phyloP scores from a whole-genome alignment of 2,888 invertebrate species.

The Meta bourneti region DNA sequence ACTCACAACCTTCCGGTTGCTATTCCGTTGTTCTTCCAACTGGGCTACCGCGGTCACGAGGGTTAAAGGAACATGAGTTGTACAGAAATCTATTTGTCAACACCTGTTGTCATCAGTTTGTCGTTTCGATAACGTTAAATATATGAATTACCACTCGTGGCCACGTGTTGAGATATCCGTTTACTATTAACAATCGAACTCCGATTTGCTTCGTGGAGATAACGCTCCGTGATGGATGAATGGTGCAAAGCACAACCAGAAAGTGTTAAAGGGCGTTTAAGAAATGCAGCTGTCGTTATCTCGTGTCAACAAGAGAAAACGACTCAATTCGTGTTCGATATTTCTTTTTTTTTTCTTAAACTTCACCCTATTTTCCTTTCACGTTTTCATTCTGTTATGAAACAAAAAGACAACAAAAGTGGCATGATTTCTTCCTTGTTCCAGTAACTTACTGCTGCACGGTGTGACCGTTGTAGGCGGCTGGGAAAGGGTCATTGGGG shows the following conservation, averaged over 20 bases:
- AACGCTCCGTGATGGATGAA: constrained; percentile 11
- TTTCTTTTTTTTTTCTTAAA: background rate
- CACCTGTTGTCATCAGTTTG: background rate
- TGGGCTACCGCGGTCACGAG: too few relatives aligned
- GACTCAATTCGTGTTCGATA: background rate
- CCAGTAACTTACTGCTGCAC: constrained; percentile 20
- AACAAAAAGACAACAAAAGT: constrained; percentile 6
- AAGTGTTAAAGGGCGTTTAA: constrained; percentile 2
- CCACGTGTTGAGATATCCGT: background rate
- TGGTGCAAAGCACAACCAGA: background rate
- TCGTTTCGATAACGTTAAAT: background rate
- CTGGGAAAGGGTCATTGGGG: constrained; percentile 4
- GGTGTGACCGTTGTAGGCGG: constrained; percentile 25
- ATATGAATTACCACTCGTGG: constrained; percentile 2
- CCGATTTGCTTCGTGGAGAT: background rate
- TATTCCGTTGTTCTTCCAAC: too few relatives aligned
- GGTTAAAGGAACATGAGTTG: too few relatives aligned
- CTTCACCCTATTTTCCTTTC: background rate
- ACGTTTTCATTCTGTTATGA: constrained; percentile 11
- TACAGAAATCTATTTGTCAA: constrained; percentile 1
- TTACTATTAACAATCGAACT: constrained; percentile 18
- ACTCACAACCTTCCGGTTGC: too few relatives aligned
- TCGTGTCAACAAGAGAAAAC: background rate
- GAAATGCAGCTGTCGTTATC: background rate
- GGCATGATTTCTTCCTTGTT: constrained; percentile 6